phyloP scores from a whole-genome alignment of 2,113 vertebrate species.

The Hyperoodon ampullatus region DNA sequence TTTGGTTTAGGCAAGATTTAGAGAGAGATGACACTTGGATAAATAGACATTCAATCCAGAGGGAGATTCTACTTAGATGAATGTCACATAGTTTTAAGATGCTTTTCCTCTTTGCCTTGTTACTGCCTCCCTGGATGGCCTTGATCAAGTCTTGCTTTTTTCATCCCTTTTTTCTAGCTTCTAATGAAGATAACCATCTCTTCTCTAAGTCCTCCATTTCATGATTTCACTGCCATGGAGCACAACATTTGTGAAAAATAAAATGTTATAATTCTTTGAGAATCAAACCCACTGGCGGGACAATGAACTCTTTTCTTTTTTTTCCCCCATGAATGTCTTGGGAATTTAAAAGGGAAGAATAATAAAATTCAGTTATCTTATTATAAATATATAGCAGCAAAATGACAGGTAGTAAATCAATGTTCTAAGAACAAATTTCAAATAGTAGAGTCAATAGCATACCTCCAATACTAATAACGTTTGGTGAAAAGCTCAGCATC shows the following conservation, averaged over 20 bases:
- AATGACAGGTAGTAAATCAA: slow-evolving; percentile 9
- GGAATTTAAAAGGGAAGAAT: background rate
- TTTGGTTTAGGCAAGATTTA: background rate
- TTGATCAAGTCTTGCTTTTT: background rate
- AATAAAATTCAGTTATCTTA: slow-evolving; percentile 42
- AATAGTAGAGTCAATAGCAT: background rate
- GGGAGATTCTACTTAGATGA: background rate
- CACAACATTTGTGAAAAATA: background rate
- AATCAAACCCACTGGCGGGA: background rate
- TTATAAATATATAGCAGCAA: slow-evolving; percentile 24
- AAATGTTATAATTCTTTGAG: background rate
- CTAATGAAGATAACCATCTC: background rate
- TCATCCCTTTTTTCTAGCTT: background rate
- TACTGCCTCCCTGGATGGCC: background rate
- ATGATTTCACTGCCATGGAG: background rate
- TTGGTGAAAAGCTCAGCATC: background rate
- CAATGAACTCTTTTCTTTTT: background rate
- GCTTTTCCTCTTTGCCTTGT: background rate
- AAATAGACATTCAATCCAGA: background rate
- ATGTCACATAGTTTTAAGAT: background rate
- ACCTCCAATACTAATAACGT: background rate
- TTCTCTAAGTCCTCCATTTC: background rate
- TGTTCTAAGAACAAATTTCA: slow-evolving; percentile 32
- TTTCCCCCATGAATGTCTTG: background rate
- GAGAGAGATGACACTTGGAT: background rate